Evolutionary conservation across 1,140 invertebrate genomes (phyloP).

Genomic region (Anastrepha obliqua): DNA sequence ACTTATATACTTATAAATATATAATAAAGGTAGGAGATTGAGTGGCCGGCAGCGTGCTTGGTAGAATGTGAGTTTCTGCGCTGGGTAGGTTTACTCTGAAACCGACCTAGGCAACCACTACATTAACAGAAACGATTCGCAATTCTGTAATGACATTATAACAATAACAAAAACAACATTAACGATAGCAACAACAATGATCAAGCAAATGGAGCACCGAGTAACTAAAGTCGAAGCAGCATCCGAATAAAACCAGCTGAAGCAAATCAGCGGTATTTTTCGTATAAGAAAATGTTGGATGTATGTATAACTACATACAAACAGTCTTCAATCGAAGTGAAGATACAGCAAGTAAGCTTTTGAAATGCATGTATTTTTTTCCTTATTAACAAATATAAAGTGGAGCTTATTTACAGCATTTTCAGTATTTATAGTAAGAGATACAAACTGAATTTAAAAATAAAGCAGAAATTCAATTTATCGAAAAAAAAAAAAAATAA

Average conservation of each 20-base stretch:
- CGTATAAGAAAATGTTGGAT: background rate
- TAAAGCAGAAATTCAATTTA: too few relatives aligned
- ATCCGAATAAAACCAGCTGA: background rate
- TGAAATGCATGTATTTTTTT: too few relatives aligned
- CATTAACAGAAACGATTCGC: background rate
- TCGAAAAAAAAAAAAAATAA: too few relatives aligned
- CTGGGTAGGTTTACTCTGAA: background rate
- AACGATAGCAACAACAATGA: background rate
- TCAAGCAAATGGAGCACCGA: slow-evolving; percentile 12
- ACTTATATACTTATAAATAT: background rate
- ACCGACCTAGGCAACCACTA: background rate
- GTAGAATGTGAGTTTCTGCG: background rate
- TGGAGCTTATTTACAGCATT: too few relatives aligned
- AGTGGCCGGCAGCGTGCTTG: too few relatives aligned
- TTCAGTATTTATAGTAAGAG: too few relatives aligned
- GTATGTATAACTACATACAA: background rate
- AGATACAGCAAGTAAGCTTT: too few relatives aligned
- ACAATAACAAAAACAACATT: background rate
- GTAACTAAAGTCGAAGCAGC: background rate
- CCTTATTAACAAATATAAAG: too few relatives aligned
- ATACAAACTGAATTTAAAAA: too few relatives aligned
- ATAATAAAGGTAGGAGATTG: background rate
- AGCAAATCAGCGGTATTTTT: too few relatives aligned
- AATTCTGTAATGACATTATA: background rate
- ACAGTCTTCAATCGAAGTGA: background rate